phyloP scores from a whole-genome alignment of 2,797 vertebrate species.

The Diplodus puntazzo region DNA sequence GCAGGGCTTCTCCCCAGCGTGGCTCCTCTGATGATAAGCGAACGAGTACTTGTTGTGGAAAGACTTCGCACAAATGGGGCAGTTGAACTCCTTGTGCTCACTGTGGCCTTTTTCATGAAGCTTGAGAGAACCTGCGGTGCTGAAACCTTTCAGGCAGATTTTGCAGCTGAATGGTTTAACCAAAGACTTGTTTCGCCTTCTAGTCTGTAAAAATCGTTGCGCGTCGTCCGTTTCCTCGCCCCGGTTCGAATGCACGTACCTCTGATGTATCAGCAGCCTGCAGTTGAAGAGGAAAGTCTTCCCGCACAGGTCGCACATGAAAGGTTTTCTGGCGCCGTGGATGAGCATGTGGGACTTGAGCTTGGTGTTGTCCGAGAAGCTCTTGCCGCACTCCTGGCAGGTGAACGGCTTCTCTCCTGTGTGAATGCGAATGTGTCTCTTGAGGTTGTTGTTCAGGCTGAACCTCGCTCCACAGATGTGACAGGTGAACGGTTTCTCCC shows the following conservation, averaged over 20 bases:
- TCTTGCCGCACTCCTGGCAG: conserved; percentile 85
- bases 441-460: conserved; percentile 81
- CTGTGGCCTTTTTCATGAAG: conserved; percentile 82
- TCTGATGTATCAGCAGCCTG: conserved; percentile 80
- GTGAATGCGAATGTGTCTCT: conserved; percentile 80
- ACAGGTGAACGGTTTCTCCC: conserved; percentile 81
- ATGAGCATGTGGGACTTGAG: conserved; percentile 84
- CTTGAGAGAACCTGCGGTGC: conserved; percentile 71
- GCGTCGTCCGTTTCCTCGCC: conserved; percentile 31
- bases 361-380: conserved; percentile 85
- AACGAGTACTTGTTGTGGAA: conserved; percentile 85
- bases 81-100: conserved; percentile 83
- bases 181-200: conserved; percentile 57
- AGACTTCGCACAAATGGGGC: conserved; percentile 79
- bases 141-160: conserved; percentile 79
- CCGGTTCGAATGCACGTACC: conserved; percentile 77
- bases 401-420: conserved; percentile 84
- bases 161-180: conserved; percentile 78
- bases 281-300: conserved; percentile 84
- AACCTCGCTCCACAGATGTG: conserved; percentile 79
- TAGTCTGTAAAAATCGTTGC: background rate
- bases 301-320: conserved; percentile 80
- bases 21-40: conserved; percentile 80
- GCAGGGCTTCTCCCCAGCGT: conserved; percentile 82
- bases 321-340: conserved; percentile 81